Evolutionary conservation across 2,888 invertebrate species (phyloP), one percentile per base, ranked within the genome.

Genomic region (Catotricha subobsoleta): DNA sequence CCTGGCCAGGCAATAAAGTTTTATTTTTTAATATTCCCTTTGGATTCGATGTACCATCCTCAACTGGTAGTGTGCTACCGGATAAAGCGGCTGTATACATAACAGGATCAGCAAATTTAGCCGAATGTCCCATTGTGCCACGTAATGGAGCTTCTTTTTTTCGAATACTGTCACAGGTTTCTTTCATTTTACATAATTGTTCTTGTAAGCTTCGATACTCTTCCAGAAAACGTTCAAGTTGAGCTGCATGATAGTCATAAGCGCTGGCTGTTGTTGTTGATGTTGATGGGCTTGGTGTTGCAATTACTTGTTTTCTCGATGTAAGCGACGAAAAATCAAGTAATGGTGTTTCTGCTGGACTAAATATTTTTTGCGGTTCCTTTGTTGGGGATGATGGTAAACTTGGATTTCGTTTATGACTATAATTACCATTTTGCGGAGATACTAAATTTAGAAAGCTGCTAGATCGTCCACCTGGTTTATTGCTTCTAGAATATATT

Each of bases 131-230:
- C 13, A 46, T 9, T 12, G 41, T 44, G 43, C 41, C 41, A 6
- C 60, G 53, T 16, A 58, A 46, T 1, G 61, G 58, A 7, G 54
- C 52, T 46, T 63, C 62, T 48, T 60, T 66, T 41, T 66, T 66
- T 25, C 68, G 62, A 51, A 80, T 67, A 47, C 72, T 76, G 49
- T 80, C 80, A 53, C 80, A 74, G 18, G 78, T 78, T 53, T 80
- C 77, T 52, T 80, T 82, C 80, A 83, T 81, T 56, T 76, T 74
- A 44, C 78, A 79, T 47, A 83, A 63, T 57, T 83, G 80, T 54
- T 80, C 76, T 54, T 82, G 77, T 43, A 83, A 66, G 50, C 69
- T 75, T 49, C 80, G 69, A 54, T 83, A 83, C 54, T 83, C 83
- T 52, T 82, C 80, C 34, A 83, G 67, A 57, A 83, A 83, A 42